Evolutionary conservation across 2,797 vertebrate genomes (phyloP).

Genomic region (Sitta carolinensis): DNA sequence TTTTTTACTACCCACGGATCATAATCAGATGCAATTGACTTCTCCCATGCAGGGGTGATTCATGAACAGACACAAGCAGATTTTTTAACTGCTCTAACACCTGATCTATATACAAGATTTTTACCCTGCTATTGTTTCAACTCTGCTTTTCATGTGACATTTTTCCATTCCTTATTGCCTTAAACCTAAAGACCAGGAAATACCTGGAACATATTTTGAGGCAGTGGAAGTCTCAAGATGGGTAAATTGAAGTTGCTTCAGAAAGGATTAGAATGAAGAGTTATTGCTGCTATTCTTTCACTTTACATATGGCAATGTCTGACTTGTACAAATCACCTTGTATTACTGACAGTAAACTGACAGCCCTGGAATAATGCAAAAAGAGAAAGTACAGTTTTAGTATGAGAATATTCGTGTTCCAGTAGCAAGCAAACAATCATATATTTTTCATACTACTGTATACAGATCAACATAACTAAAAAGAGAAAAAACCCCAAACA

Average conservation of each 20-base stretch:
- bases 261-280: not conserved
- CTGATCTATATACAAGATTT: not conserved
- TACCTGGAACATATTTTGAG: not conserved
- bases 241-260: not conserved
- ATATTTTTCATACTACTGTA: not conserved
- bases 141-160: not conserved
- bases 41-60: not conserved
- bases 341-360: not conserved
- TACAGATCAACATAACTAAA: not conserved
- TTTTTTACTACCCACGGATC: not conserved
- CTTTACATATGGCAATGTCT: not conserved
- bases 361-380: not conserved
- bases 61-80: not conserved
- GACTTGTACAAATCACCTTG: not conserved
- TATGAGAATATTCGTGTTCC: not conserved
- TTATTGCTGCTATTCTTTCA: not conserved
- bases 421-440: not conserved
- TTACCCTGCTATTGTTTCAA: not conserved
- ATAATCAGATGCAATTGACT: not conserved
- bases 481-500: not conserved
- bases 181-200: not conserved
- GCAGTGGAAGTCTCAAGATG: not conserved
- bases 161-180: not conserved
- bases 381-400: not conserved
- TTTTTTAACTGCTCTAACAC: not conserved